Evolutionary conservation across 1,140 invertebrate genomes (phyloP), one percentile per base, ranked within the genome.

Genomic region (Tetraneura akinire): DNA sequence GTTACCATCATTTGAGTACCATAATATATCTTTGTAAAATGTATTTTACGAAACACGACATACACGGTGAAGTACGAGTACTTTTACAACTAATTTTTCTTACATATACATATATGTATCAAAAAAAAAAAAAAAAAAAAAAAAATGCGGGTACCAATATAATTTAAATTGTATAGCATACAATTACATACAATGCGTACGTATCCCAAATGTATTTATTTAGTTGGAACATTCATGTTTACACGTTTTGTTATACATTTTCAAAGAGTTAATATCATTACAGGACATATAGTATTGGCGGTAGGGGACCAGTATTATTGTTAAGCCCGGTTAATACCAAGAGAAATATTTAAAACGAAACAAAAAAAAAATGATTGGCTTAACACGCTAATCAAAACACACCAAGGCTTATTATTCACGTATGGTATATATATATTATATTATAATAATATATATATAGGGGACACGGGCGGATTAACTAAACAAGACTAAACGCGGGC

Each of bases 301-400:
- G 29, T 0, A 55, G 32, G n/a, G 51, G 71, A 42, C 23, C 49
- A 37, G 29, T 26, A 53, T 74, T 26, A 53, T 74, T 74, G 51
- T 55, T 55, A 74, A 74, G 49, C 71, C n/a, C 71, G 29, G 53
- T 74, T 74, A 74, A 74, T 55, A 14, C 29, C 5, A 26, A n/a
- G 71, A 18, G 21, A 74, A 74, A 53, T 55, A 55, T 55, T 32
- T 62, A 37, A 64, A 37, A 62, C 6, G 16, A 8, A 37, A n/a
- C 11, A 26, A 51, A 70, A 53, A 74, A 74, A 55, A 55, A 37
- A 37, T 55, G 26, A 74, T 55, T 74, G 71, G 71, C 71, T 74
- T 74, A 74, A 8, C 32, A 37, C n/a, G 71, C 11, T 74, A 55
- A 73, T 73, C 70, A 51, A 73, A 74, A 74, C 71, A 45, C 51